Evolutionary conservation across 2,113 vertebrate species (phyloP).

Genomic region (Semicossyphus pulcher): DNA sequence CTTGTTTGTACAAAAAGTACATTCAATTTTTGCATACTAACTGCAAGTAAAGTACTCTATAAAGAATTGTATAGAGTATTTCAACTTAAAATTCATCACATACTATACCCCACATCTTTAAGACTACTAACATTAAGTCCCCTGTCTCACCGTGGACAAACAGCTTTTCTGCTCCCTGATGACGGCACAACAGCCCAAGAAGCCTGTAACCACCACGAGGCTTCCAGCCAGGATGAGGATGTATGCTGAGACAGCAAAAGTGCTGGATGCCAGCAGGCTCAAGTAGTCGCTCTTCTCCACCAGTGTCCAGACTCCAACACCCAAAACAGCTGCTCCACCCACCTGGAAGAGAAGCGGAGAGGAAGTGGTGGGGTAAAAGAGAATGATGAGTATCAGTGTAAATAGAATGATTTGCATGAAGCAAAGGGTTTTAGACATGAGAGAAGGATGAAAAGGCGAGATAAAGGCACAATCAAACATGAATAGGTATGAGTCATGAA

Average conservation of each 20-base stretch:
- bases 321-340: conserved; percentile 85
- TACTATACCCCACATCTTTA: too few species aligned
- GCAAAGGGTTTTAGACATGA: not conserved
- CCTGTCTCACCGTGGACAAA: conserved; percentile 82
- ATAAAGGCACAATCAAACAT: not conserved
- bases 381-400: not conserved
- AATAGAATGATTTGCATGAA: not conserved
- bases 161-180: conserved; percentile 87
- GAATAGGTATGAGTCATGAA: conserved; percentile 2
- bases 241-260: conserved; percentile 87
- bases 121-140: too few species aligned
- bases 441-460: too few species aligned
- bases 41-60: too few species aligned
- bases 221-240: conserved; percentile 88
- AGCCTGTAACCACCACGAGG: conserved; percentile 88
- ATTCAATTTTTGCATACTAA: too few species aligned
- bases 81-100: too few species aligned
- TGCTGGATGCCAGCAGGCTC: conserved; percentile 87
- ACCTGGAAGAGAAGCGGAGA: conserved; percentile 72
- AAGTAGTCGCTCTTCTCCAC: conserved; percentile 89
- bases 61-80: too few species aligned
- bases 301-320: conserved; percentile 89
- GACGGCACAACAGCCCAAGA: conserved; percentile 88
- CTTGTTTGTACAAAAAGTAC: too few species aligned
- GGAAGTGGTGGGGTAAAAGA: not conserved